Evolutionary conservation across 2,113 vertebrate genomes (phyloP).

Genomic region (Dicentrarchus labrax): DNA sequence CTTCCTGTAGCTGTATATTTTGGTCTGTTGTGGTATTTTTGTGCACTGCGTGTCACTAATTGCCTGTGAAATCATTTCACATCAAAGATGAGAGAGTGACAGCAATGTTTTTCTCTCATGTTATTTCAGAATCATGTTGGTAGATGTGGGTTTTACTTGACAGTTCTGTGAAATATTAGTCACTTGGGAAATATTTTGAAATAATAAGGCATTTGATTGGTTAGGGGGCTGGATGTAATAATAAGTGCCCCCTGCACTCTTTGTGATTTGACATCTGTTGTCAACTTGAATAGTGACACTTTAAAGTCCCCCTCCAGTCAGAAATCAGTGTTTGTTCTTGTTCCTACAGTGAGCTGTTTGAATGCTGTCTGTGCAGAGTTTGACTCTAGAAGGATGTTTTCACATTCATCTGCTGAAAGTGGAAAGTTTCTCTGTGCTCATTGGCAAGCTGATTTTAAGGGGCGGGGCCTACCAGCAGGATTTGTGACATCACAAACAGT

Average conservation of each 20-base stretch:
- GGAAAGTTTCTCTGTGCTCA: too few relatives aligned
- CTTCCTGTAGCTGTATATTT: neutral
- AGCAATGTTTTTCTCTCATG: neutral
- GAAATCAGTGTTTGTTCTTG: too few relatives aligned
- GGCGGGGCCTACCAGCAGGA: too few relatives aligned
- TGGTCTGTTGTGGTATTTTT: conserved; percentile 23
- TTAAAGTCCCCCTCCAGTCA: neutral
- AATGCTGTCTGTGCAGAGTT: too few relatives aligned
- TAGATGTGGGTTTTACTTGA: conserved; percentile 3
- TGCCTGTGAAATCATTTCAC: conserved; percentile 22
- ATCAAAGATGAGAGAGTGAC: conserved; percentile 13
- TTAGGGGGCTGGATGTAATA: neutral
- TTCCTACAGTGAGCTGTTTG: too few relatives aligned
- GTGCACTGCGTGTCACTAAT: neutral
- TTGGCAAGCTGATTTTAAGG: too few relatives aligned
- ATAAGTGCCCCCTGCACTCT: neutral
- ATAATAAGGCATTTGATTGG: neutral
- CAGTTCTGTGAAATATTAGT: conserved; percentile 5
- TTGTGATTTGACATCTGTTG: conserved; percentile 3
- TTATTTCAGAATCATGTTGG: conserved; percentile 15
- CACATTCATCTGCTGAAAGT: too few relatives aligned
- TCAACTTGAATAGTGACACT: neutral
- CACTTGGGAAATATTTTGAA: neutral
- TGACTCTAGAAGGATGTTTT: too few relatives aligned
- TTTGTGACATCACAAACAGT: too few relatives aligned